Conservation (phyloP, 2,888 invertebrate species). For the Mythimna lalbum region DNA sequence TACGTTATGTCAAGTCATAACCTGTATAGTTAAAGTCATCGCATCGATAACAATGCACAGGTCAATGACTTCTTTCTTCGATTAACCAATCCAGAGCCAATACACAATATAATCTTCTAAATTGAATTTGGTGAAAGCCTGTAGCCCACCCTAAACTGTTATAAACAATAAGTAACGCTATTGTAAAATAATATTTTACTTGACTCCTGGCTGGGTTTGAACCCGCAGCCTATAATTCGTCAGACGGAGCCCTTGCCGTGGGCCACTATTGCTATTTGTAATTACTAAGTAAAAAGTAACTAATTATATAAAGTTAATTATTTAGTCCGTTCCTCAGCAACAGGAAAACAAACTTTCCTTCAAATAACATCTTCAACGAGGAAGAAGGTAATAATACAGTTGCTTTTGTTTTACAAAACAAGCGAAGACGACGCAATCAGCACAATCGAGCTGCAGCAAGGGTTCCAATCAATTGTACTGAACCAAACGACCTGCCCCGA, state of each 20-base stretch:
- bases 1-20: slow-evolving; percentile 13
- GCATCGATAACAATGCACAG: neutral
- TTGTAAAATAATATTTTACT: slow-evolving; percentile 6
- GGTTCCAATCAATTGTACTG: slow-evolving; percentile 65
- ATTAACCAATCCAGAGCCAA: neutral
- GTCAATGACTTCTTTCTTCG: slow-evolving; percentile 8
- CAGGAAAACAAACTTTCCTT: neutral
- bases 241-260: no score
- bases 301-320: no score
- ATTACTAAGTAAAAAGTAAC: no score
- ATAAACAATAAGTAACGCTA: slow-evolving; percentile 11
- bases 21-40: neutral
- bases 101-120: neutral
- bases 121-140: slow-evolving; percentile 10
- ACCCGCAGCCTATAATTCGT: no score
- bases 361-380: slow-evolving; percentile 17
- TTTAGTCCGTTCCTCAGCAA: neutral
- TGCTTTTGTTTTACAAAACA: slow-evolving; percentile 42
- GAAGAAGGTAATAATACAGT: slow-evolving; percentile 30
- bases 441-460: slow-evolving; percentile 32
- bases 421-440: slow-evolving; percentile 43
- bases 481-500: slow-evolving; percentile 60
- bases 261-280: no score
- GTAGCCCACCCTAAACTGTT: slow-evolving; percentile 4
- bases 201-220: no score